These are phyloP conservation scores for Picus viridis DNA, from an alignment of 2,797 vertebrate species.

Conservation along the genomic window DNA sequence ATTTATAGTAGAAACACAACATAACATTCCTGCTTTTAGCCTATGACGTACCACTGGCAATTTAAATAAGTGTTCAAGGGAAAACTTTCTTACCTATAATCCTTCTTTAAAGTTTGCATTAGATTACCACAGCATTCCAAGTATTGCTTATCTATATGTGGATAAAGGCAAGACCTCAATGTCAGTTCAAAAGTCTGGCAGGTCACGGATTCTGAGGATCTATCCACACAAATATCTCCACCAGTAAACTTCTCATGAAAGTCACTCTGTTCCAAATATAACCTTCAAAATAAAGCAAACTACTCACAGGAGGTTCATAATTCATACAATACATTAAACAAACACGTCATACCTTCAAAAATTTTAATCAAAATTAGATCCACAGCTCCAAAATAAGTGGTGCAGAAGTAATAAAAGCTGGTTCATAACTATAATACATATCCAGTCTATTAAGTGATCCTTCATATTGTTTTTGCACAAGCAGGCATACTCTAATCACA, in stretches of 20 bases:
- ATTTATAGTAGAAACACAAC: not conserved
- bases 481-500: not conserved
- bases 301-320: not conserved
- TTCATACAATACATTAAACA: not conserved
- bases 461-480: not conserved
- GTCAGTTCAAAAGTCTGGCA: slow-evolving; percentile 98
- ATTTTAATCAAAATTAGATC: not conserved
- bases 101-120: slow-evolving; percentile 95
- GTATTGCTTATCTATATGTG: slow-evolving; percentile 93
- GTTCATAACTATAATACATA: not conserved
- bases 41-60: not conserved
- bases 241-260: slow-evolving; percentile 93
- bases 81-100: slow-evolving; percentile 86
- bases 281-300: slow-evolving; percentile 76
- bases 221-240: slow-evolving; percentile 89
- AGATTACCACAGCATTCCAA: slow-evolving; percentile 95
- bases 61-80: not conserved
- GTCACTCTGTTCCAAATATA: slow-evolving; percentile 95
- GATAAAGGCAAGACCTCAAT: slow-evolving; percentile 94
- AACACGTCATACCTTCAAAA: not conserved
- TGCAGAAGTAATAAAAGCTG: not conserved
- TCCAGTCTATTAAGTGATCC: not conserved
- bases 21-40: not conserved
- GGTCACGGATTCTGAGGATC: slow-evolving; percentile 96
- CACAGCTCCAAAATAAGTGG: not conserved